Evolutionary conservation across 2,113 vertebrate genomes (phyloP).

Genomic region (Spheniscus mendiculus): DNA sequence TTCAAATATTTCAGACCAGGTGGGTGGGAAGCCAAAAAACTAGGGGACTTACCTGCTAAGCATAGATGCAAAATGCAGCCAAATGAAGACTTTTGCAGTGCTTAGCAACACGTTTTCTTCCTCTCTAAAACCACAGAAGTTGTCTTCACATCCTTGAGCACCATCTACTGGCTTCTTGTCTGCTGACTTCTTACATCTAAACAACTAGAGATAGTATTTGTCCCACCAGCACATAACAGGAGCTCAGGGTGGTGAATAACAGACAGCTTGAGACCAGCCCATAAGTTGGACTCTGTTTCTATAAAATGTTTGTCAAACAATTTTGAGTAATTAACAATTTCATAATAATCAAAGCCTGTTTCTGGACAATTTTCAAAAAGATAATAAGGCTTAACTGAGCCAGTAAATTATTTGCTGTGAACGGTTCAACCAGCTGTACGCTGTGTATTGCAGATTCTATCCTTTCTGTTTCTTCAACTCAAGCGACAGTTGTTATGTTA

Average conservation of each 20-base stretch:
- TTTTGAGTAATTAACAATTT: conserved; percentile 54
- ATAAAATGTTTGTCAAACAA: conserved; percentile 37
- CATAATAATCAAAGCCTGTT: conserved; percentile 54
- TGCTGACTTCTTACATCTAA: neutral
- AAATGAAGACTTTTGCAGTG: neutral
- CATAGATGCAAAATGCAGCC: neutral
- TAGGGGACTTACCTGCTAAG: neutral
- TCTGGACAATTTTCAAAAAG: conserved; percentile 58
- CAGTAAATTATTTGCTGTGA: conserved; percentile 57
- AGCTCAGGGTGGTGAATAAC: neutral
- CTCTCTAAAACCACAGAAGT: neutral
- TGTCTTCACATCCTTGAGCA: conserved; percentile 45
- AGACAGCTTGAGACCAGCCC: conserved; percentile 25
- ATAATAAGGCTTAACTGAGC: conserved; percentile 62
- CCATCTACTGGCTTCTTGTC: conserved; percentile 33
- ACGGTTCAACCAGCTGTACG: conserved; percentile 53
- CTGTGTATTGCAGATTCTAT: conserved; percentile 30
- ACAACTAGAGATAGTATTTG: neutral
- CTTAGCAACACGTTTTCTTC: neutral
- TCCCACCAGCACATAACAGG: neutral
- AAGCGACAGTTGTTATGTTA: neutral
- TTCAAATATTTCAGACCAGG: neutral
- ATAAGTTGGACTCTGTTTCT: neutral
- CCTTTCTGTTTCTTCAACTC: conserved; percentile 44
- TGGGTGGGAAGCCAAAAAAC: neutral